A percentile compares a stretch with the other conserved stretches of the same genome.
Conservation (phyloP, 2,797 vertebrate species). For the Channallabes apus region DNA sequence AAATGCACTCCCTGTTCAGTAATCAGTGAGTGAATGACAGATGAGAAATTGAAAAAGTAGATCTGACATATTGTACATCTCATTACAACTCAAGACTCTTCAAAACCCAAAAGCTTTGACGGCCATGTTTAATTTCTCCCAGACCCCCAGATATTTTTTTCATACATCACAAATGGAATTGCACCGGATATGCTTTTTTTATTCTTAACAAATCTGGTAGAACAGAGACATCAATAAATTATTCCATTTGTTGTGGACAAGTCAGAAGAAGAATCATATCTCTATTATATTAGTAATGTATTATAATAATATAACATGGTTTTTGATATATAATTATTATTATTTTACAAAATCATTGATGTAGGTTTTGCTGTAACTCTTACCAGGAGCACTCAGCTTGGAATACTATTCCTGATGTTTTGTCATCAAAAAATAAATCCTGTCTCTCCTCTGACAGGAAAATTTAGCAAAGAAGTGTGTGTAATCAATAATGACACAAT, state of each 20-base stretch:
- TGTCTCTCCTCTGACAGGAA: slow-evolving; percentile 90
- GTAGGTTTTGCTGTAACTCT: slow-evolving; percentile 4
- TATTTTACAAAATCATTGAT: slow-evolving; percentile 34
- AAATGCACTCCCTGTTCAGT: no score
- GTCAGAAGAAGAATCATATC: slow-evolving; percentile 27
- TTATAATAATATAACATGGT: slow-evolving; percentile 9
- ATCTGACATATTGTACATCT: no score
- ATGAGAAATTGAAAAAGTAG: no score
- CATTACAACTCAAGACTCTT: no score
- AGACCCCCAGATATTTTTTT: not conserved
- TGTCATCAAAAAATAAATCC: slow-evolving; percentile 99
- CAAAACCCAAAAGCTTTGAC: not conserved
- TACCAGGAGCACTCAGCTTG: not conserved
- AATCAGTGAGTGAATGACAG: no score
- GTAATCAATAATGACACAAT: slow-evolving; percentile 95
- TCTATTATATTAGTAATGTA: slow-evolving; percentile 43
- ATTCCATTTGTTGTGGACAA: not conserved
- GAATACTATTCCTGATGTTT: slow-evolving; percentile 81
- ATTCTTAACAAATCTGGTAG: not conserved
- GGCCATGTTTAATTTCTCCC: no score
- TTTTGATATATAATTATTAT: not conserved
- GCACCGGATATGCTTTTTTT: not conserved
- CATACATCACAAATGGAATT: not conserved
- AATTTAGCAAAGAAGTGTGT: slow-evolving; percentile 93
- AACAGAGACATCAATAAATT: not conserved